phyloP scores from a whole-genome alignment of 2,797 vertebrate genomes.

The Bradypodion pumilum region DNA sequence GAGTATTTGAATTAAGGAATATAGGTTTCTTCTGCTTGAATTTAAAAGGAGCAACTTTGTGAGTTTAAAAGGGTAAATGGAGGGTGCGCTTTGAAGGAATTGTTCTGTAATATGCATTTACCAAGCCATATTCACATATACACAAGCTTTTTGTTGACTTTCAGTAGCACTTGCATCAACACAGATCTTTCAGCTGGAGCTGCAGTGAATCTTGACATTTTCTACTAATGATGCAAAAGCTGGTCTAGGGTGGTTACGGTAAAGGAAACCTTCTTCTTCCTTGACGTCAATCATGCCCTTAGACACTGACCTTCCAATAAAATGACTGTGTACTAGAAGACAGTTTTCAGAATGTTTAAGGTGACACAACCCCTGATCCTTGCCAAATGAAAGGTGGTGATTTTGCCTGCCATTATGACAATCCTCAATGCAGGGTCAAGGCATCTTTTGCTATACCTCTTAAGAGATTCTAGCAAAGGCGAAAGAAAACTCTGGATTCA shows the following conservation, averaged over 20 bases:
- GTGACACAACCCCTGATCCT: background rate
- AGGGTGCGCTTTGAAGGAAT: background rate
- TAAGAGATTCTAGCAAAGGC: too few relatives aligned
- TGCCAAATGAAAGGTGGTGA: background rate
- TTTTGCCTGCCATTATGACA: background rate
- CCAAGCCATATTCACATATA: background rate
- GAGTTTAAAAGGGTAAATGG: background rate
- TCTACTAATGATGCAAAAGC: background rate
- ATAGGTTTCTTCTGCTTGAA: background rate
- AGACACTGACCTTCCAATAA: background rate
- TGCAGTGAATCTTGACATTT: background rate
- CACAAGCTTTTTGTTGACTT: background rate
- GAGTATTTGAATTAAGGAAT: background rate
- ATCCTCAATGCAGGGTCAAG: background rate
- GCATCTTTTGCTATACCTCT: background rate
- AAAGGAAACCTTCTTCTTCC: background rate
- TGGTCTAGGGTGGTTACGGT: background rate
- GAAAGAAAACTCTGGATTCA: background rate
- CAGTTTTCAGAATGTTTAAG: background rate
- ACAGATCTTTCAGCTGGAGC: background rate
- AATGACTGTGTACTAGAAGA: background rate
- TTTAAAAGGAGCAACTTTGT: background rate
- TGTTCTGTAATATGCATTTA: background rate
- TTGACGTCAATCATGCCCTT: constrained; percentile 19
- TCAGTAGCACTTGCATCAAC: background rate